These are phyloP conservation scores for Elysia crispata DNA, from an alignment of 2,888 invertebrate genomes.

Conservation along the genomic window DNA sequence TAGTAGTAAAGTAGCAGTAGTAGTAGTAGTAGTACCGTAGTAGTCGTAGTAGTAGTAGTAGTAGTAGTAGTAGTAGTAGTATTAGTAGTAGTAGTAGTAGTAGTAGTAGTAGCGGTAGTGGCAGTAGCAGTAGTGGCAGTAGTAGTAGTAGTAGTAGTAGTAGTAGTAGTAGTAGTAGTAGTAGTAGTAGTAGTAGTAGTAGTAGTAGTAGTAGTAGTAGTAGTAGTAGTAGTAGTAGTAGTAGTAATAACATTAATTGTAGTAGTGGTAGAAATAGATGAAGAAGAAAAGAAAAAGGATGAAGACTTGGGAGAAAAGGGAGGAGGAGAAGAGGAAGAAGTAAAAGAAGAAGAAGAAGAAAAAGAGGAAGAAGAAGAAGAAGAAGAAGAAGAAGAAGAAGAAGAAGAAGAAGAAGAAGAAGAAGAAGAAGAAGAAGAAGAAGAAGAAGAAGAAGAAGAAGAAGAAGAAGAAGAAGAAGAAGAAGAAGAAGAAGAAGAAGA, in stretches of 20 bases:
- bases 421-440: slow-evolving; percentile 4
- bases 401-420: background rate
- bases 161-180: slow-evolving; percentile 21
- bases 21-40: too few species aligned
- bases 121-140: slow-evolving; percentile 5
- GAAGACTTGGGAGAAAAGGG: slow-evolving; percentile 17
- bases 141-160: slow-evolving; percentile 23
- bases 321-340: slow-evolving; percentile 19
- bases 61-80: too few species aligned
- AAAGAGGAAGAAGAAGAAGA: background rate
- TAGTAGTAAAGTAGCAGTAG: too few species aligned
- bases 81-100: too few species aligned
- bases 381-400: background rate
- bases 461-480: slow-evolving; percentile 2
- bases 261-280: background rate
- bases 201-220: background rate
- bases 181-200: background rate
- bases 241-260: background rate
- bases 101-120: background rate
- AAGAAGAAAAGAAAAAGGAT: background rate
- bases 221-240: background rate
- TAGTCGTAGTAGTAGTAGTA: too few species aligned
- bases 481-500: background rate
- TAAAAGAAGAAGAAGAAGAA: background rate
- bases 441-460: background rate